Conservation (phyloP, 2,113 vertebrate genomes). For the Ciconia maguari region DNA sequence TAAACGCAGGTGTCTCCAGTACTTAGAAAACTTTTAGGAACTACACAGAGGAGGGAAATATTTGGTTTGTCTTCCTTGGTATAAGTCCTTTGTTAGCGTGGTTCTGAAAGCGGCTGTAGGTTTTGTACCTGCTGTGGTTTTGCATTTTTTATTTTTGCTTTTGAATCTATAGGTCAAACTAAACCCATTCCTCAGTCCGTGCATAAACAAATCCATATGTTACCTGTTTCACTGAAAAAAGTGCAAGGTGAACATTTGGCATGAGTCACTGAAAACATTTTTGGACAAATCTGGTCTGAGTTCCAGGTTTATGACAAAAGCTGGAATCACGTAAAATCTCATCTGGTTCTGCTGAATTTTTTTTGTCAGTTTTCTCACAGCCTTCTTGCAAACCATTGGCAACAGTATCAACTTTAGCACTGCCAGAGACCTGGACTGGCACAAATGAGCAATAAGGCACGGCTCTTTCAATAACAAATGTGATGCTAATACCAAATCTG, state of each 20-base stretch:
- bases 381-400: background rate
- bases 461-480: background rate
- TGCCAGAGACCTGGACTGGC: background rate
- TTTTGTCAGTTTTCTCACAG: background rate
- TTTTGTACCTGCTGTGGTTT: background rate
- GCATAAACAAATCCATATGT: background rate
- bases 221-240: background rate
- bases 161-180: background rate
- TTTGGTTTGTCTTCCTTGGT: background rate
- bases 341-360: background rate
- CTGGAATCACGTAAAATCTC: background rate
- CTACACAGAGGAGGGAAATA: background rate
- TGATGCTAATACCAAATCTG: background rate
- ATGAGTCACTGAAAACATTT: background rate
- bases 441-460: background rate
- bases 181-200: background rate
- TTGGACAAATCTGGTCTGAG: background rate
- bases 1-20: background rate
- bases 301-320: conserved; percentile 19
- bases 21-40: background rate
- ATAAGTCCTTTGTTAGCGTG: background rate
- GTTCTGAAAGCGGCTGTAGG: background rate
- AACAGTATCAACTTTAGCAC: background rate
- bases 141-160: background rate
- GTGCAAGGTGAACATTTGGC: background rate